A percentile compares a stretch with the other conserved stretches of the same genome.
phyloP scores from a whole-genome alignment of 2,888 invertebrate species.

The Agrenia bidenticulata region DNA sequence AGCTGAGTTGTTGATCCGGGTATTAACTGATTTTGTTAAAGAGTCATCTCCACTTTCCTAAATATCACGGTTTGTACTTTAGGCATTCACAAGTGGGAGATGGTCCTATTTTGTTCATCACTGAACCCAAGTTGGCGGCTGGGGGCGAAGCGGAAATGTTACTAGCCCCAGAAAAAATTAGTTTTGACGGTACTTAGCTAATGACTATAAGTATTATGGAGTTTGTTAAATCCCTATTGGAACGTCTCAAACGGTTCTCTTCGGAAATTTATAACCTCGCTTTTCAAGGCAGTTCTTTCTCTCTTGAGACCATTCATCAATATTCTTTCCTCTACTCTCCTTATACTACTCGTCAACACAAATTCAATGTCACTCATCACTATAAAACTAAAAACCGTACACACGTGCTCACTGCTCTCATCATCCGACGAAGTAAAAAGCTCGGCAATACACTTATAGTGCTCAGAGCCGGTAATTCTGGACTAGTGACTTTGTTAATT shows the following conservation, averaged over 20 bases:
- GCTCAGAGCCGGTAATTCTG: no score
- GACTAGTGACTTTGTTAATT: no score
- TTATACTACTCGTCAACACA: background rate
- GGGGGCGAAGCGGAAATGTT: no score
- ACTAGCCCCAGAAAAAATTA: no score
- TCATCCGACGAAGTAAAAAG: no score
- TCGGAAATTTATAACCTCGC: background rate
- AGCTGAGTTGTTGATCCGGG: no score
- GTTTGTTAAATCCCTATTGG: constrained; percentile 1
- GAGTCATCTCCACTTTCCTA: background rate
- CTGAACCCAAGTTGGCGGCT: no score
- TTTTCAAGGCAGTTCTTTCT: background rate
- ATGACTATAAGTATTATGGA: constrained; percentile 1
- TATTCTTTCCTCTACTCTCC: background rate
- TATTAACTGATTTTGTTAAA: constrained; percentile 4
- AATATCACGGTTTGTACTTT: no score
- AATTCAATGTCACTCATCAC: background rate
- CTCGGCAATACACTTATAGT: no score
- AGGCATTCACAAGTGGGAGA: no score
- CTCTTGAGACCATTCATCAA: background rate
- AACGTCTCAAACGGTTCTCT: background rate
- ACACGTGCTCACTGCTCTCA: constrained; percentile 3
- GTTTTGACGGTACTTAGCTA: constrained; percentile 4
- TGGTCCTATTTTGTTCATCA: no score
- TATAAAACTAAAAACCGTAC: background rate